Percentiles rank a stretch among this genome's conserved stretches.
Evolutionary conservation across 2,113 vertebrate species (phyloP).

Genomic region (Bos taurus): DNA sequence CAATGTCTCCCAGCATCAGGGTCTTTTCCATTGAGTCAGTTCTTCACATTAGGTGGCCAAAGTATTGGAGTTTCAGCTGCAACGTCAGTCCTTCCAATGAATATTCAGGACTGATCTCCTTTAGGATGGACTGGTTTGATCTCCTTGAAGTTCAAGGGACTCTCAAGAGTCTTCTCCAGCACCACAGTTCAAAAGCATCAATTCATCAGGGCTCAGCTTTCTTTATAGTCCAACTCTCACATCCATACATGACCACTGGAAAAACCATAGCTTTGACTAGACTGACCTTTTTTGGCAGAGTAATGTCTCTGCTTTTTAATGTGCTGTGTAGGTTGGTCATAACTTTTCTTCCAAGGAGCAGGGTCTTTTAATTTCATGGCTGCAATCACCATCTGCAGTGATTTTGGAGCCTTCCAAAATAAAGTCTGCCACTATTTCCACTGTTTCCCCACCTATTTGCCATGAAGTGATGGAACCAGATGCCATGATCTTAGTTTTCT

Average conservation of each 20-base stretch:
- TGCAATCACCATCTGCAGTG: background rate
- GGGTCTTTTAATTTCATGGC: background rate
- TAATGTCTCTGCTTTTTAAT: background rate
- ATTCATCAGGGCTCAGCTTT: background rate
- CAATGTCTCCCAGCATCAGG: too few relatives aligned
- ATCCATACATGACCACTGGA: background rate
- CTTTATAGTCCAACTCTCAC: background rate
- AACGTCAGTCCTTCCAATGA: too few relatives aligned
- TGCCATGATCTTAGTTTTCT: background rate
- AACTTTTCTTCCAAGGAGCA: background rate
- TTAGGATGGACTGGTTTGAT: background rate
- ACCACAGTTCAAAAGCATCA: background rate
- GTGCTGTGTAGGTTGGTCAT: background rate
- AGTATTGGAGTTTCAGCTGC: too few relatives aligned
- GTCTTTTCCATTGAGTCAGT: too few relatives aligned
- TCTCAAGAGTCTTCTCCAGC: background rate
- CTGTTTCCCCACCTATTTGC: background rate
- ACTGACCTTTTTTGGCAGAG: background rate
- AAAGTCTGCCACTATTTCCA: background rate
- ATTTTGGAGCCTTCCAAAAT: fast-evolving
- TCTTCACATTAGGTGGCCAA: too few relatives aligned
- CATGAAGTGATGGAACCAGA: background rate
- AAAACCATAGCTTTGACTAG: background rate
- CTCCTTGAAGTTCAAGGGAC: background rate
- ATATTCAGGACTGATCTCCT: background rate